These are phyloP conservation scores for Lasiommata megera DNA, from an alignment of 2,888 invertebrate species.

Conservation along the genomic window DNA sequence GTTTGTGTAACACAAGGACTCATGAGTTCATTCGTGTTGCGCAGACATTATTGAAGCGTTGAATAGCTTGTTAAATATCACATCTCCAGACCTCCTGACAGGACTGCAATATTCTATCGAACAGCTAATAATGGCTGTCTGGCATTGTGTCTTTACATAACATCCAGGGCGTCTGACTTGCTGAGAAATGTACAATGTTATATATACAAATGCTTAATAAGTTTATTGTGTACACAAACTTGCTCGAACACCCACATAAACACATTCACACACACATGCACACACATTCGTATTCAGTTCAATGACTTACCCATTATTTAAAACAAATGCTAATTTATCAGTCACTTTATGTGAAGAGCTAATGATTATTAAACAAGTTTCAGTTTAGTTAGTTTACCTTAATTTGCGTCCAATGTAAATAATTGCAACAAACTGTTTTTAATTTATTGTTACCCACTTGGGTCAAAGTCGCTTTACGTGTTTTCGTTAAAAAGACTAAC, in stretches of 20 bases:
- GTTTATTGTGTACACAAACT: background rate
- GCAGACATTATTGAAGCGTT: slow-evolving; percentile 56
- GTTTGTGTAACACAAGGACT: slow-evolving; percentile 26
- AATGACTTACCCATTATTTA: no score
- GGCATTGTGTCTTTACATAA: slow-evolving; percentile 27
- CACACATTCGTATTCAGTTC: no score
- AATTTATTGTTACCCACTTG: background rate
- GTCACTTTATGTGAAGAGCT: no score
- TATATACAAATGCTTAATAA: background rate
- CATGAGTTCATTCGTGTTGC: slow-evolving; percentile 43
- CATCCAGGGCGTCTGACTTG: background rate
- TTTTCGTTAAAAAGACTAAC: no score
- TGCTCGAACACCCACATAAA: no score
- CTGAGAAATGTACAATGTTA: background rate
- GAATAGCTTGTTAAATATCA: slow-evolving; percentile 67
- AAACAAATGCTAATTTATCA: no score
- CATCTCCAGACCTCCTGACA: slow-evolving; percentile 43
- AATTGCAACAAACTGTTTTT: no score
- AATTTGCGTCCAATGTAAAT: no score
- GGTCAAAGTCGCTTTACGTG: background rate
- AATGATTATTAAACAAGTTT: no score
- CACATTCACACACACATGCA: no score
- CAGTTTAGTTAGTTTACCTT: no score
- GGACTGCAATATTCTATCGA: slow-evolving; percentile 53
- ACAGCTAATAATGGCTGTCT: slow-evolving; percentile 29